Evolutionary conservation across 2,888 invertebrate species (phyloP), one percentile per base, ranked within the genome.

Genomic region (Notocelia uddmanniana): DNA sequence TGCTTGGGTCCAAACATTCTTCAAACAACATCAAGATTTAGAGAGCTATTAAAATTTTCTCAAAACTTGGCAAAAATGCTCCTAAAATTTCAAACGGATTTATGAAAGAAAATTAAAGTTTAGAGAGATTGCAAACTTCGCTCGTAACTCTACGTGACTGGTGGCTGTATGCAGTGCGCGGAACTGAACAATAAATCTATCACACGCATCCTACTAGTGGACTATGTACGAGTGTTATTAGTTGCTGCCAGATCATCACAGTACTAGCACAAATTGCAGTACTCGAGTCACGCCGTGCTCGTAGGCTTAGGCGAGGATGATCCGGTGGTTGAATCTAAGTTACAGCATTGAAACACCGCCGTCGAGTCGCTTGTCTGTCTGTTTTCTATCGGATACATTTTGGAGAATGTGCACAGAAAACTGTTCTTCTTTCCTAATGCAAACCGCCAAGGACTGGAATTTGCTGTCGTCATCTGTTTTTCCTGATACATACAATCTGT

Each of bases 131-230:
- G 60, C 26, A 55, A 68, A 72, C 54, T 72, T 72, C 23, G 67
- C 67, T 68, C 72, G 68, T 72, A 72, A 68, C 55, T 72, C 72
- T 62, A 68, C 72, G 67, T 72, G 72, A 68, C 59, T 71, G 23
- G 59, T 71, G 55, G 71, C 41, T 55, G 72, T 57, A 72, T 72
- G 72, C 62, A 68, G 31, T 45, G 48, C 72, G 60, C 67, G 67
- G 50, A 67, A 54, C 72, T 55, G 45, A 62, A 62, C 72, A 55
- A 72, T 72, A 72, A 72, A 72, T 72, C 72, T 68, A 72, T 72
- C 72, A 67, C 67, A 62, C 72, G 66, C 72, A 62, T 68, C 67
- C 72, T 57, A 50, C 48, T 70, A 58, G 62, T 21, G 45, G 60
- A 68, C 62, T 68, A 37, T 69, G 60, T 55, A 55, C 67, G 58